These are phyloP conservation scores for Meandrina meandrites DNA, from an alignment of 92 coral and sea anemone species.

Conservation along the genomic window DNA sequence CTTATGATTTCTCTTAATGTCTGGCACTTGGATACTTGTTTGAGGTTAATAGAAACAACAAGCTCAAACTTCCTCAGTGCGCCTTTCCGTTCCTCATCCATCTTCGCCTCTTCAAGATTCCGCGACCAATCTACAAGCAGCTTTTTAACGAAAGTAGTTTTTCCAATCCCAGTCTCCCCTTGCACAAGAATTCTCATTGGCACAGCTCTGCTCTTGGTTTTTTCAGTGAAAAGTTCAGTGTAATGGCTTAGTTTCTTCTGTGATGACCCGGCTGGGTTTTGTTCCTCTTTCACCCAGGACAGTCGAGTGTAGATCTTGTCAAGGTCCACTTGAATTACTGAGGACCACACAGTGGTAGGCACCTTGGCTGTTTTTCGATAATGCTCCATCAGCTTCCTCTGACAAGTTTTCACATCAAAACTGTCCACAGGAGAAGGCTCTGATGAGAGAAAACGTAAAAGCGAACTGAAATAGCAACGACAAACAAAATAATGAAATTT, in stretches of 20 bases:
- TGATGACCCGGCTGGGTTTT: slow-evolving; percentile 7
- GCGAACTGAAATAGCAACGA: no score
- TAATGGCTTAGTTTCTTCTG: slow-evolving; percentile 3
- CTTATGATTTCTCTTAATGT: background rate
- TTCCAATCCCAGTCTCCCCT: slow-evolving; percentile 3
- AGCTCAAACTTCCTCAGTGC: slow-evolving; percentile 30
- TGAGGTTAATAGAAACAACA: background rate
- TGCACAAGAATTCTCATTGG: slow-evolving; percentile 27
- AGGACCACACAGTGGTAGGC: slow-evolving; percentile 26
- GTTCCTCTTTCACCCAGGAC: background rate
- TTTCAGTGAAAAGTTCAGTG: slow-evolving; percentile 21
- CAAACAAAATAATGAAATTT: no score
- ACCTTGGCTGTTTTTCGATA: slow-evolving; percentile 18
- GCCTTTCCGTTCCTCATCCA: background rate
- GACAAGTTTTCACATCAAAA: slow-evolving; percentile 19
- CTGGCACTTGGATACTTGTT: background rate
- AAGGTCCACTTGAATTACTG: background rate
- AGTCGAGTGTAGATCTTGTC: slow-evolving; percentile 1
- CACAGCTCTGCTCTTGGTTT: background rate
- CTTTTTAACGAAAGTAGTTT: slow-evolving; percentile 22
- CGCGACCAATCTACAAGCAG: slow-evolving; percentile 46
- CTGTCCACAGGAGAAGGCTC: background rate
- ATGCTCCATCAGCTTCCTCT: slow-evolving; percentile 7
- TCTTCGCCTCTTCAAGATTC: background rate
- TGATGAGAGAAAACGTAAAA: background rate